Base-by-base conservation (phyloP, 2,888 invertebrate species). In the Apeira syringaria region DNA sequence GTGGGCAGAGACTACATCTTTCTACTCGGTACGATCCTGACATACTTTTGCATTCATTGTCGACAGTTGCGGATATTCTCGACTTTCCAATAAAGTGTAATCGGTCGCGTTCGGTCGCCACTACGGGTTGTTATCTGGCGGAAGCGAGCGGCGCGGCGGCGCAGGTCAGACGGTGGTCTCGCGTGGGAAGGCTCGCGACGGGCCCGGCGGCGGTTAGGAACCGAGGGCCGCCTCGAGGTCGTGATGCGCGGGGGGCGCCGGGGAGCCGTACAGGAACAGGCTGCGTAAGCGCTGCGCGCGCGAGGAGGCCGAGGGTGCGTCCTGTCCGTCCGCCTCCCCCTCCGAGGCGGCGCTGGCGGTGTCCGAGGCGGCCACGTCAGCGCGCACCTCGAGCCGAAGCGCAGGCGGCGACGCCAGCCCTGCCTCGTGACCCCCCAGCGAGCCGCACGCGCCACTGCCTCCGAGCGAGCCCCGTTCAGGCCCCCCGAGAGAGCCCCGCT, bases 231-330 rank as follows among this genome's bases (percentile, higher is more conserved):
- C 80, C 53, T 81, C 81, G 2, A 64, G 54, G 68, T 83, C 83
- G 4, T 70, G 67, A 22, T 78, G 79, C 27, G 76, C 72, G 31
- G 20, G 24, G 9, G 59, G 73, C 42, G 64, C 67, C 9, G 76
- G 62, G 2, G 82, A 71, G 7, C 88, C 88, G 74, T 87, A 87
- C 22, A 88, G 79, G 74, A 88, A 87, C 31, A 88, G 68, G 55
- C 73, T 80, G 48, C 78, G 69, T 27, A 80, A 72, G 2, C 76
- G 61, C 13, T 80, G 79, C 12, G 84, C 69, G 38, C 84, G 69
- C 6, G 80, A 64, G 11, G 80, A 77, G n/a, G 80, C 73, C 35
- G 79, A 70, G 7, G 84, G 80, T 40, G 66, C 60, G 45, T 81
- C 82, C 64, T 74, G 76, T 35, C 80, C 77, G 60, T 65, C 22